These are phyloP conservation scores for Morpho helenor DNA, from an alignment of 2,888 invertebrate genomes.

Conservation along the genomic window DNA sequence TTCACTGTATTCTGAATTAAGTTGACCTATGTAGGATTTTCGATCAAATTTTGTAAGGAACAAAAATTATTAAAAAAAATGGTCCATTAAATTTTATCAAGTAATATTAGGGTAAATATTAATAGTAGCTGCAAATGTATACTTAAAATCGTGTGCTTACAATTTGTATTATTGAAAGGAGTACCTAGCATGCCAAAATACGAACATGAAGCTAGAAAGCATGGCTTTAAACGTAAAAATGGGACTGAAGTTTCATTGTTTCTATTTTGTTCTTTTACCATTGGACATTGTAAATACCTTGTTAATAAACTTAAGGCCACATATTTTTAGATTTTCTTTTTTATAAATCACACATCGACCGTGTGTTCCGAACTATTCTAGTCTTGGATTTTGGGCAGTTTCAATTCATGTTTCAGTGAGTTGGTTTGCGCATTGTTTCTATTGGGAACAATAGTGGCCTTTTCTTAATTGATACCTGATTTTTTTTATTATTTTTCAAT, in stretches of 20 bases:
- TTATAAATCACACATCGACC: conserved; percentile 31
- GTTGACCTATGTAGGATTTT: conserved; percentile 53
- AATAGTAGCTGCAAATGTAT: conserved; percentile 52
- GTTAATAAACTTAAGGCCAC: conserved; percentile 50
- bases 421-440: conserved; percentile 33
- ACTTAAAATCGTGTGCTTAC: conserved; percentile 52
- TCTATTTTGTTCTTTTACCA: conserved; percentile 43
- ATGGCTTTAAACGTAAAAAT: conserved; percentile 62
- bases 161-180: conserved; percentile 39
- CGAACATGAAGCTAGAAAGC: conserved; percentile 54
- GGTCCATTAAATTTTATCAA: conserved; percentile 73
- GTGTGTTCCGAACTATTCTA: conserved; percentile 63
- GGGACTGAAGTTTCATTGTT: conserved; percentile 52
- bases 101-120: conserved; percentile 55
- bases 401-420: conserved; percentile 27
- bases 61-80: conserved; percentile 55
- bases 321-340: conserved; percentile 33
- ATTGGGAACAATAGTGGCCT: conserved; percentile 43
- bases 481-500: conserved; percentile 64
- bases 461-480: conserved; percentile 66
- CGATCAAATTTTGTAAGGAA: conserved; percentile 63
- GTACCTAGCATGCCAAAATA: conserved; percentile 60
- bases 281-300: conserved; percentile 68
- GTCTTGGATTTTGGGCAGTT: conserved; percentile 51
- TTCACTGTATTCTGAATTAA: conserved; percentile 29